Evolutionary conservation across 2,888 invertebrate species (phyloP).

Genomic region (Phyllotreta cruciferae): DNA sequence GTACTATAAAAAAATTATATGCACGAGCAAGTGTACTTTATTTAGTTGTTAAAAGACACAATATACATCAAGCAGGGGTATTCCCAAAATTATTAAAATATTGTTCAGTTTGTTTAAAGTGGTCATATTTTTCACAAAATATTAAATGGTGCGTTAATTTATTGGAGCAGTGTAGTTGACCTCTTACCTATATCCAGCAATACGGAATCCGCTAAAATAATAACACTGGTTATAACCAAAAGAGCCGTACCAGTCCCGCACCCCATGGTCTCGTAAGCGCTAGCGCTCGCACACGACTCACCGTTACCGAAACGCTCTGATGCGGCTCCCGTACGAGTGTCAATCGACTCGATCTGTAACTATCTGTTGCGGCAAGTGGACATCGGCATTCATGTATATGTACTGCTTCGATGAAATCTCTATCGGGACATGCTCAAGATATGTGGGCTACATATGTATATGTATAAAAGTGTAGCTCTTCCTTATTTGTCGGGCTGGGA

Average conservation of each 20-base stretch:
- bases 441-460: conserved; percentile 44
- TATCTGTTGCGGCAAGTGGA: conserved; percentile 45
- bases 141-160: no score
- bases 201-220: conserved; percentile 59
- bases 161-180: neutral
- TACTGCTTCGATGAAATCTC: conserved; percentile 42
- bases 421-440: conserved; percentile 43
- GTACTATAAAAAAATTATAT: no score
- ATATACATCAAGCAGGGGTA: no score
- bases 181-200: conserved; percentile 64
- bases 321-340: conserved; percentile 19
- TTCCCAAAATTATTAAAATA: no score
- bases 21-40: neutral
- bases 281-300: conserved; percentile 5
- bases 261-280: conserved; percentile 37
- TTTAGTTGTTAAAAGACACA: neutral
- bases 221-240: conserved; percentile 55
- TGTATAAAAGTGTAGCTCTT: conserved; percentile 44
- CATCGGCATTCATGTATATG: conserved; percentile 41
- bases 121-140: no score
- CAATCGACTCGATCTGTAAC: conserved; percentile 43
- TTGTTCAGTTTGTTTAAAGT: no score
- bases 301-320: conserved; percentile 26
- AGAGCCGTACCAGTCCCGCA: conserved; percentile 46
- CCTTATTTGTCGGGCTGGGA: conserved; percentile 43